Evolutionary conservation across 1,140 invertebrate genomes (phyloP), one percentile per base, ranked within the genome.

Genomic region (Drosophila sulfurigaster): DNA sequence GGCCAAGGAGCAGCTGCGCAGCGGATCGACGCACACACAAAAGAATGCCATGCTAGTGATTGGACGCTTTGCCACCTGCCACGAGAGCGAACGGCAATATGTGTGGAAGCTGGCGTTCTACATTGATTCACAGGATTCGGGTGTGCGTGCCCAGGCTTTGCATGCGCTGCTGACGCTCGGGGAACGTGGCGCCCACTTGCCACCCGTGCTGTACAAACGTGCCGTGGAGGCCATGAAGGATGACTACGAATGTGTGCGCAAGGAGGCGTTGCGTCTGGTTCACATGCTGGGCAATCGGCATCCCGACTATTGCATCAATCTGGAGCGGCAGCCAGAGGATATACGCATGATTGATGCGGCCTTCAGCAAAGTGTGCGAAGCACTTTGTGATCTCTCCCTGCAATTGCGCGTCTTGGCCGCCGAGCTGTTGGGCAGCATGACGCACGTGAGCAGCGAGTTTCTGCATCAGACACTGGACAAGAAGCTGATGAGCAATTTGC

Each of bases 401-500:
- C 94, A 95, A 65, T 97, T 98, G 7, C 94, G 98, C 0, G 79
- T 89, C 0, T 93, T 96, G 25, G 97, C 97, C 1, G 97, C 97
- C 81, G 95, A 95, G 15, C 93, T 97, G 60, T 93, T 99, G 41
- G 99, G 99, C 7, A 95, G 95, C 32, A 97, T 99, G 94, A 96
- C 96, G 64, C 94, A 95, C 58, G 98, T 99, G 3, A 98, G 97
- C 63, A 95, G 96, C 49, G 95, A 96, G 67, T 99, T 99, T 93
- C 94, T 99, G 35, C 96, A 98, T 82, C 99, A 99, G 93, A 99
- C 99, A 0, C 93, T 99, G 1, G 99, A 99, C 91, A 99, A 99
- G 93, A 99, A 99, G 91, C 94, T 99, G n/a, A 99, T 99, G 96
- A 99, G 96, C 73, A 98, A 98, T 93, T 97, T 97, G 96, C 97